Evolutionary conservation across 2,113 vertebrate species (phyloP).

Genomic region (Neomonachus schauinslandi): DNA sequence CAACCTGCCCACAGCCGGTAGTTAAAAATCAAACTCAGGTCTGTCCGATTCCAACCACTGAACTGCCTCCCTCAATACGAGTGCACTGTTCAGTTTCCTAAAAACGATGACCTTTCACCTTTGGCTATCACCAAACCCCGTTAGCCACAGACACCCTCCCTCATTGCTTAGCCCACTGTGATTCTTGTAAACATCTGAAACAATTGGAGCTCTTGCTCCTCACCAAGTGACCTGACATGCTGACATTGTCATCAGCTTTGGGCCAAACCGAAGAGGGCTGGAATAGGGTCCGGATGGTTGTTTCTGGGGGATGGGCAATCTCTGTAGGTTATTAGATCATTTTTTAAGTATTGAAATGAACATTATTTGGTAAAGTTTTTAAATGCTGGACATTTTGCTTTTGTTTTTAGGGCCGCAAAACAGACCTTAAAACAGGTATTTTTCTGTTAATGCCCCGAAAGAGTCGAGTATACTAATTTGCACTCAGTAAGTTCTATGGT

Average conservation of each 20-base stretch:
- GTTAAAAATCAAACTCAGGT: background rate
- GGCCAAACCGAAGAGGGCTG: background rate
- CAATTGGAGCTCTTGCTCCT: background rate
- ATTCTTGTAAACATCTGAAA: background rate
- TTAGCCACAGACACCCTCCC: background rate
- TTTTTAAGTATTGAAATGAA: conserved; percentile 10
- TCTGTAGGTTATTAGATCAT: background rate
- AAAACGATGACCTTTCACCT: background rate
- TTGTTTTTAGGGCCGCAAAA: background rate
- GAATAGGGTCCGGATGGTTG: background rate
- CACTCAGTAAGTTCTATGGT: background rate
- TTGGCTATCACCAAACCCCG: background rate
- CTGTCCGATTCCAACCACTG: background rate
- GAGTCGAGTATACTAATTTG: background rate
- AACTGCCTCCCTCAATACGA: background rate
- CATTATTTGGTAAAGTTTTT: background rate
- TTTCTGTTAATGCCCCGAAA: background rate
- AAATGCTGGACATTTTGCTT: background rate
- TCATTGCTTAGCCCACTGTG: too few relatives aligned
- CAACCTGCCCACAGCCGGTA: background rate
- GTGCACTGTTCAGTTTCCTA: background rate
- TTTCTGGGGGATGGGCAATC: background rate
- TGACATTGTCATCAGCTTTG: background rate
- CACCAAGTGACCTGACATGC: background rate
- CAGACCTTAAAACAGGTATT: background rate